Evolutionary conservation across 2,113 vertebrate genomes (phyloP), one percentile per base, ranked within the genome.

Genomic region (Oncorhynchus keta): DNA sequence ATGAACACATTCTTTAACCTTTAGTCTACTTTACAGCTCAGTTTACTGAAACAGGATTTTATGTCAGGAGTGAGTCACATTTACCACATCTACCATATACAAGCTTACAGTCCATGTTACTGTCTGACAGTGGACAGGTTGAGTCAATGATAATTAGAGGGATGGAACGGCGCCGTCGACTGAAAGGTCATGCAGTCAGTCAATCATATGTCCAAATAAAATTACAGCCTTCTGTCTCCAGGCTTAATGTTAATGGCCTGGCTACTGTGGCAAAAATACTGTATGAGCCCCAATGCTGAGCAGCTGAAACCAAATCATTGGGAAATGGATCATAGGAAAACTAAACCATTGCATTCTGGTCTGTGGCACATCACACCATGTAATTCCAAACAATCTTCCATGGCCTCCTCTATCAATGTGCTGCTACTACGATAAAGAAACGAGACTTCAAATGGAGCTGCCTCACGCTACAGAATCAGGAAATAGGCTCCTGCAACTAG

Each of bases 211-310:
- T 74, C 66, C 32, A 26, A 73, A 83, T 72, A 6, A 81, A 83
- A 88, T 88, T 78, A 86, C 77, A 87, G 79, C 70, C 78, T 83
- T 9, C 14, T 69, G 14, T n/a, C 9, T 68, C 48, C 59, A 59
- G 12, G 59, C 55, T 30, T 7, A 69, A 18, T n/a, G 20, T 30
- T 7, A 69, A 24, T n/a, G 20, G 1, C 51, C 55, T 59, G 12
- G 72, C 67, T 30, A 68, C 59, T 8, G 59, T 22, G 3, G 18
- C 59, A n/a, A 24, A 5, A 62, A 62, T n/a, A 18, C 51, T 55
- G 14, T 0, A 62, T 9, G 59, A 9, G 59, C 59, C 59, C 5
- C 59, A 22, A 22, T 3, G 59, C 59, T 22, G 59, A 24, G n/a
- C 59, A 55, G 59, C n/a, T 62, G 20, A 57, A 57, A 57, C 3